phyloP scores from a whole-genome alignment of 2,797 vertebrate species.

The Platalea minor region DNA sequence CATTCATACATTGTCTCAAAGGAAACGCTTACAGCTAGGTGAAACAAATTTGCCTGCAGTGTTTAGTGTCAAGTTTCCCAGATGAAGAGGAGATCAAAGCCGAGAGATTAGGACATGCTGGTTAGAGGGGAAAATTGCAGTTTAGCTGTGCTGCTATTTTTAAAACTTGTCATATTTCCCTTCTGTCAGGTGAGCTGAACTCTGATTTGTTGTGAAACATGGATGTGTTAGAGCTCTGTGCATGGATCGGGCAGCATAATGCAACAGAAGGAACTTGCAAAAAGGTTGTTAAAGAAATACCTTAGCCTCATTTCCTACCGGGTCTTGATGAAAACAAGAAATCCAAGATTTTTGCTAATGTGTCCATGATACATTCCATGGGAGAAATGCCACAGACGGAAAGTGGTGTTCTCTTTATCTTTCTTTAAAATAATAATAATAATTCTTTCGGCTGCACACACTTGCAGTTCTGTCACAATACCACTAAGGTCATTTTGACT shows the following conservation, averaged over 20 bases:
- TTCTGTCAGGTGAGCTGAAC: slow-evolving; percentile 40
- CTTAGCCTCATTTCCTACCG: background rate
- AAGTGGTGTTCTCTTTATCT: background rate
- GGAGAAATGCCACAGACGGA: background rate
- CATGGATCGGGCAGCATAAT: background rate
- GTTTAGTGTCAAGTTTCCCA: slow-evolving; percentile 45
- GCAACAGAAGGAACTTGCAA: background rate
- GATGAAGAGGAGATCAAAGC: slow-evolving; percentile 50
- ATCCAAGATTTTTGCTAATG: background rate
- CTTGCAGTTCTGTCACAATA: background rate
- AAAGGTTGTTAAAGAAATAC: background rate
- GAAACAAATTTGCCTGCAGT: slow-evolving; percentile 36
- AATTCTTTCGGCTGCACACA: background rate
- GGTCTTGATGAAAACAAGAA: background rate
- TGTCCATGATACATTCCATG: background rate
- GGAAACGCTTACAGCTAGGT: background rate
- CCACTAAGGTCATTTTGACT: accelerated
- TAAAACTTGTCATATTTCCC: slow-evolving; percentile 39
- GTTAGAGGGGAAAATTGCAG: slow-evolving; percentile 52
- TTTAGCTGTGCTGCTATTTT: slow-evolving; percentile 55
- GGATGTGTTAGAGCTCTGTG: background rate
- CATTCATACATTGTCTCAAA: background rate
- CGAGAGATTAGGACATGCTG: slow-evolving; percentile 46
- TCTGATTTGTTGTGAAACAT: slow-evolving; percentile 7
- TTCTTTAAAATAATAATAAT: background rate